Evolutionary conservation across 2,888 invertebrate genomes (phyloP).

Genomic region (Machimus rusticus): DNA sequence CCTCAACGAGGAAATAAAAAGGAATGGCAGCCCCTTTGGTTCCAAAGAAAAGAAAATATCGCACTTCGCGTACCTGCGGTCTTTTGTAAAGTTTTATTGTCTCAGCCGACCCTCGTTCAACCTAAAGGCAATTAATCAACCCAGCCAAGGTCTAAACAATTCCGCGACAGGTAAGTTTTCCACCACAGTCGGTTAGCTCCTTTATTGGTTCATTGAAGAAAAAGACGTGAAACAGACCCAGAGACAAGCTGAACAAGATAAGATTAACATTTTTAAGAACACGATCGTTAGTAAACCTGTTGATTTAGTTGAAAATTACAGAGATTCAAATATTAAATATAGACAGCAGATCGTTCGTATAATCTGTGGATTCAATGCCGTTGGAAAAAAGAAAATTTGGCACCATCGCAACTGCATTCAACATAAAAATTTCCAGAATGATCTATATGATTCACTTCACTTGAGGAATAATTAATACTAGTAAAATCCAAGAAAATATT

Average conservation of each 20-base stretch:
- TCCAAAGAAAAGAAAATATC: background rate
- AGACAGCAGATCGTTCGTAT: no score
- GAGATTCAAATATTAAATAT: no score
- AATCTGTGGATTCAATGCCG: no score
- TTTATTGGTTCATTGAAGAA: background rate
- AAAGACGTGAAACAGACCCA: background rate
- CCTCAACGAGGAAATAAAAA: background rate
- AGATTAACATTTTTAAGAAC: background rate
- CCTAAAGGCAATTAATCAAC: background rate
- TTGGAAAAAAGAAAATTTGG: no score
- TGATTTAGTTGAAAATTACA: no score
- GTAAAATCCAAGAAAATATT: no score
- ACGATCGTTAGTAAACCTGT: background rate
- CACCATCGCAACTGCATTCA: no score
- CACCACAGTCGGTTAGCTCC: background rate
- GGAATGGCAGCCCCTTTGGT: background rate
- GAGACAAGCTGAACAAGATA: background rate
- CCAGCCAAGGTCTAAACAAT: background rate
- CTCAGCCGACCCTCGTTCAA: background rate
- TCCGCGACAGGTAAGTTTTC: background rate
- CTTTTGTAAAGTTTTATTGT: background rate
- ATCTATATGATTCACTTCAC: no score
- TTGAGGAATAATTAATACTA: no score
- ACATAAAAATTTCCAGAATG: no score
- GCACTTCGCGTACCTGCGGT: background rate